Evolutionary conservation across 1,140 invertebrate species (phyloP).

Genomic region (Lepidostoma basale): DNA sequence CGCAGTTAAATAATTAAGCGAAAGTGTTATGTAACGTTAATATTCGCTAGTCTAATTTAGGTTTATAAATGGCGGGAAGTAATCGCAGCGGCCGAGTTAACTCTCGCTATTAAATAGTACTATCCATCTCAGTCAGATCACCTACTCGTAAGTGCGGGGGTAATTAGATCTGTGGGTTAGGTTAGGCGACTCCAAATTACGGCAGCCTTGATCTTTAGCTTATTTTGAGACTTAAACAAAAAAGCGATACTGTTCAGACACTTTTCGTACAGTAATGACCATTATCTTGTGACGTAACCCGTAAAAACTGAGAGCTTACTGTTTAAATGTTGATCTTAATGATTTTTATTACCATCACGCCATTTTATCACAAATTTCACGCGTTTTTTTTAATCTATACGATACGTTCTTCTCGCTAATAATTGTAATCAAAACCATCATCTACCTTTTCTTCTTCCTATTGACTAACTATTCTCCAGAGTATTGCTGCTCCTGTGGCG

Average conservation of each 20-base stretch:
- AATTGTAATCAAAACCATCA: too few relatives aligned
- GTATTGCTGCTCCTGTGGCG: too few relatives aligned
- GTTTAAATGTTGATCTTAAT: conserved; percentile 5
- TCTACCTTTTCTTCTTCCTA: too few relatives aligned
- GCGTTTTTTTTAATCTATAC: too few relatives aligned
- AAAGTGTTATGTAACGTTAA: too few relatives aligned
- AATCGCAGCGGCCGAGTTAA: neutral
- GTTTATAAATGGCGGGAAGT: conserved; percentile 3
- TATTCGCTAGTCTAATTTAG: neutral
- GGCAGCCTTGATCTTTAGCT: conserved; percentile 5
- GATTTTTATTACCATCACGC: conserved; percentile 10
- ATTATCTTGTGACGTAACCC: conserved; percentile 9
- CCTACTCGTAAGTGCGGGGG: neutral
- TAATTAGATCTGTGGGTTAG: conserved; percentile 16
- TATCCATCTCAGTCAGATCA: conserved; percentile 3
- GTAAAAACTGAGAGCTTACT: conserved; percentile 3
- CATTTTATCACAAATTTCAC: too few relatives aligned
- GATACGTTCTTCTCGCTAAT: too few relatives aligned
- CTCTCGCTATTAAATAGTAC: conserved; percentile 9
- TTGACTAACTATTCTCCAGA: too few relatives aligned
- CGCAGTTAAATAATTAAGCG: too few relatives aligned
- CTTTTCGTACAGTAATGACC: conserved; percentile 10
- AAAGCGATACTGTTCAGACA: neutral
- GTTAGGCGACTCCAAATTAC: conserved; percentile 7
- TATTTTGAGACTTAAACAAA: neutral